These are phyloP conservation scores for Catamblyrhynchus diadema DNA, from an alignment of 2,797 vertebrate species.

Conservation along the genomic window DNA sequence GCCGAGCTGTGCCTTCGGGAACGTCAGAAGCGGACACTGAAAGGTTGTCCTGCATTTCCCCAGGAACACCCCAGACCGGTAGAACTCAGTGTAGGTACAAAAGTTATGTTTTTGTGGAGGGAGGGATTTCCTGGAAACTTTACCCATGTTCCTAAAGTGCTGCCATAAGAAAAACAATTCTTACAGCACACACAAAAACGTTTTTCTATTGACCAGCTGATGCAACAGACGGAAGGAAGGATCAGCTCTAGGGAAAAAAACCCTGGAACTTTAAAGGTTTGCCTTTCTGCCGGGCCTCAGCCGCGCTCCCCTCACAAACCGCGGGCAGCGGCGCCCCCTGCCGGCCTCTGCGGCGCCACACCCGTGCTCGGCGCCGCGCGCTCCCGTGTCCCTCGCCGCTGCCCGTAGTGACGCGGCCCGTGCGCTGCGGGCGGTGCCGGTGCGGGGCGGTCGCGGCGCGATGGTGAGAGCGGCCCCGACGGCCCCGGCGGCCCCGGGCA, in stretches of 20 bases:
- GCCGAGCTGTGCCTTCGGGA: not conserved
- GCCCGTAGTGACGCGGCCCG: not conserved
- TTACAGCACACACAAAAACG: not conserved
- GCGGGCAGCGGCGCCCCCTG: not conserved
- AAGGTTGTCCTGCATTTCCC: not conserved
- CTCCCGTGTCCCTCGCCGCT: not conserved
- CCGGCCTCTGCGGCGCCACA: not conserved
- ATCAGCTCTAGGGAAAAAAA: not conserved
- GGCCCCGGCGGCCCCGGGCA: not conserved
- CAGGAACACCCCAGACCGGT: not conserved
- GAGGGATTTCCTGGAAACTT: not conserved
- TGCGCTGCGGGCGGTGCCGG: not conserved
- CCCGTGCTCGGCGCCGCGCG: not conserved
- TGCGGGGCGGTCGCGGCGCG: conserved; percentile 9
- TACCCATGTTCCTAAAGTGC: not conserved
- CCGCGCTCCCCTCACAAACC: not conserved
- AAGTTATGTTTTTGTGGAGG: not conserved
- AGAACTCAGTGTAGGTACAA: not conserved
- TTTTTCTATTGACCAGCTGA: not conserved
- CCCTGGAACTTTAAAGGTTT: not conserved
- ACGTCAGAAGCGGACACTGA: not conserved
- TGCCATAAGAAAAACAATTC: not conserved
- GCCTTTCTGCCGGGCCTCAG: not conserved
- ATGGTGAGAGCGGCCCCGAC: conserved; percentile 73
- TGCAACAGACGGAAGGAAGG: not conserved